These are phyloP conservation scores for Paedocypris micromegethes DNA, from an alignment of 2,797 vertebrate species.

Conservation along the genomic window DNA sequence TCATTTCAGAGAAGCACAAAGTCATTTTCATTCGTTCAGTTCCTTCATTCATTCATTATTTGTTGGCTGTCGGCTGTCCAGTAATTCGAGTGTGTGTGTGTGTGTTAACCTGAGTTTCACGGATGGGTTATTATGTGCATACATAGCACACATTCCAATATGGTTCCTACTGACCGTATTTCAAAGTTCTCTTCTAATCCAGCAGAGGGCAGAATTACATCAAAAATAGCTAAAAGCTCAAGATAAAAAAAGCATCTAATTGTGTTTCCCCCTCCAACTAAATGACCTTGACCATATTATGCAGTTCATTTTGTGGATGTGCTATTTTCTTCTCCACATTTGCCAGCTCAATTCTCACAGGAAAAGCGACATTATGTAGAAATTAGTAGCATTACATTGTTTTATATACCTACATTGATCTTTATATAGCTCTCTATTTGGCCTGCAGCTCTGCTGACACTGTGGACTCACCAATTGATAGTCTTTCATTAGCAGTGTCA, in stretches of 20 bases:
- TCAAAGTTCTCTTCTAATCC: constrained; percentile 10
- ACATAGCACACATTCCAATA: no score
- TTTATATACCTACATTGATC: background rate
- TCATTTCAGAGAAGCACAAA: constrained; percentile 7
- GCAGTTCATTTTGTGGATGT: no score
- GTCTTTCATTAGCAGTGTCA: constrained; percentile 9
- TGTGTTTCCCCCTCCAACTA: constrained; percentile 19
- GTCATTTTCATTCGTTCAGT: background rate
- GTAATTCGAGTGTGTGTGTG: no score
- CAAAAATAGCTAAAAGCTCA: background rate
- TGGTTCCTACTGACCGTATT: no score
- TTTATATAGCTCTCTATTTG: background rate
- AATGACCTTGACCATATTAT: constrained; percentile 24
- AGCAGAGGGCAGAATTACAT: constrained; percentile 39
- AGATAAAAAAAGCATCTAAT: background rate
- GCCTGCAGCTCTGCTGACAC: constrained; percentile 12
- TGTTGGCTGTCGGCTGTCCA: no score
- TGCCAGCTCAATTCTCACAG: no score
- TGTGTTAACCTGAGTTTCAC: no score
- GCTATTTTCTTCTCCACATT: no score
- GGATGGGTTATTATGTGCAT: no score
- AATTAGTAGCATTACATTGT: no score
- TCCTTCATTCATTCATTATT: background rate
- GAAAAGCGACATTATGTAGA: no score
- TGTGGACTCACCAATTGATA: constrained; percentile 9